Conservation (phyloP, 1,140 invertebrate genomes). For the Diabrotica virgifera region DNA sequence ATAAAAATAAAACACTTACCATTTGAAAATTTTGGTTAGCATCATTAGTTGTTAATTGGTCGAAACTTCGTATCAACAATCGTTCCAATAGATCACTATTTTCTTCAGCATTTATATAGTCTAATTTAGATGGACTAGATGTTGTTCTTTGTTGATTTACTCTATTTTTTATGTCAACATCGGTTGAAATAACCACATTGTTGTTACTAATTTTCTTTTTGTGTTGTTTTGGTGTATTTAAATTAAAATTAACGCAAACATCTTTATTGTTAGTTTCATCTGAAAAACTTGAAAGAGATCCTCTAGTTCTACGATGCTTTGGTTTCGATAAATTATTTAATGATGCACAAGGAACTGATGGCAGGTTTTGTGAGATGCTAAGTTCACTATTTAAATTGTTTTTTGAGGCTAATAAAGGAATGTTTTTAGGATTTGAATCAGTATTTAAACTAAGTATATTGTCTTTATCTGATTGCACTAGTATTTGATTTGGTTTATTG, state of each 20-base stretch:
- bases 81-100: slow-evolving; percentile 70
- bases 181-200: slow-evolving; percentile 44
- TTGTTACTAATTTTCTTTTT: slow-evolving; percentile 56
- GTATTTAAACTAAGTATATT: slow-evolving; percentile 43
- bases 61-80: slow-evolving; percentile 70
- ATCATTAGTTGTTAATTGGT: slow-evolving; percentile 60
- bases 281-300: slow-evolving; percentile 47
- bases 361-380: slow-evolving; percentile 52
- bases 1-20: neutral
- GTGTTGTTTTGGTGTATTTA: slow-evolving; percentile 23
- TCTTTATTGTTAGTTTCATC: slow-evolving; percentile 51
- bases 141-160: slow-evolving; percentile 70
- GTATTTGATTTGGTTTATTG: slow-evolving; percentile 36
- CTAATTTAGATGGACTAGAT: slow-evolving; percentile 75
- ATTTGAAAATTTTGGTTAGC: neutral
- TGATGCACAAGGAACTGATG: slow-evolving; percentile 29
- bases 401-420: slow-evolving; percentile 64
- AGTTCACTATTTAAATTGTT: slow-evolving; percentile 56
- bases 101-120: slow-evolving; percentile 55
- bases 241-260: slow-evolving; percentile 6
- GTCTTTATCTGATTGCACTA: slow-evolving; percentile 53
- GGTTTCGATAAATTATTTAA: slow-evolving; percentile 32
- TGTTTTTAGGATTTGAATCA: slow-evolving; percentile 38
- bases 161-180: slow-evolving; percentile 46
- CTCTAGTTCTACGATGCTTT: slow-evolving; percentile 36